Evolutionary conservation across 35 echinoderm and acorn worm genomes (phyloP), one percentile per base, ranked within the genome.

Genomic region (Ptychodera flava): DNA sequence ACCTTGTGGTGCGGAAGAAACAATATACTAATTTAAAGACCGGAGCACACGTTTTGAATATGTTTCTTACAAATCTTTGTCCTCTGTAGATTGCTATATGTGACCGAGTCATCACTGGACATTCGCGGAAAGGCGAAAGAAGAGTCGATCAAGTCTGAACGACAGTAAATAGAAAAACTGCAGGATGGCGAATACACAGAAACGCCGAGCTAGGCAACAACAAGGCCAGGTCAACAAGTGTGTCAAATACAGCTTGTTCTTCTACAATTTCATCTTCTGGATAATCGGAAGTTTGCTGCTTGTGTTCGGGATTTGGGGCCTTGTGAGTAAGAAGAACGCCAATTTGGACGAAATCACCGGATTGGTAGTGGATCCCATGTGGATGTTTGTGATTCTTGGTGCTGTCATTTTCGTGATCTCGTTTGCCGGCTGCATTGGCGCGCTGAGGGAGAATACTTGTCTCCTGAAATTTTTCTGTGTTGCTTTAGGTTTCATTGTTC

Each of bases 251-350:
- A 85, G 85, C 33, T 84, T 99, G 38, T 99, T 99, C 80, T 90
- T 92, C 38, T 86, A 94, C 6, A 99, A 99, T 79, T 83, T 99
- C 16, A 35, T 94, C 77, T 99, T 99, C 78, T 99, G 96, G 96
- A 28, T 99, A 1, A 36, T 94, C 28, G 96, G 96, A 27, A 90
- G 81, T 34, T 91, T 89, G 16, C 52, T 94, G 1, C 83, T 99
- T 16, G 92, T 85, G 0, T 99, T 99, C 76, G 96, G 96, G 14
- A 93, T 99, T 0, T 94, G 92, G 92, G 96, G 96, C 29, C 82
- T 99, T 27, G 88, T 94, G 31, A 89, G 92, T 1, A 99, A 99
- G 83, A 88, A 80, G 27, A 80, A 79, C 14, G 81, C 53, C 80
- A 92, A 83, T 36, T 88, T 99, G 16, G 88, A 93, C 22, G 91